Conservation (phyloP, 92 coral and sea anemone genomes). For the Pocillopora meandrina region DNA sequence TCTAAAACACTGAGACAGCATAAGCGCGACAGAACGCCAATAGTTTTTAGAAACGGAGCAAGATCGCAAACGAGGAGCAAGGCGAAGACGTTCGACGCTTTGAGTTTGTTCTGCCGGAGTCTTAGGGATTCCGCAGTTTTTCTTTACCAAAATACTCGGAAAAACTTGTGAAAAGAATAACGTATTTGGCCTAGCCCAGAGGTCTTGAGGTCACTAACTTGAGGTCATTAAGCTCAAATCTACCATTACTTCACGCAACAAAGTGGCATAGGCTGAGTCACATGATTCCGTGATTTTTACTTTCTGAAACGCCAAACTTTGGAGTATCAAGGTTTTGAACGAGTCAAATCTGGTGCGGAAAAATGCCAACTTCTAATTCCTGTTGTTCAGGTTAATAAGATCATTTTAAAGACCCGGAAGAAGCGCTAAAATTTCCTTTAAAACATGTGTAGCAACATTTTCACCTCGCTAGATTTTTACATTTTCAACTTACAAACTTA, state of each 20-base stretch:
- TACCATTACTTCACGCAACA: neutral
- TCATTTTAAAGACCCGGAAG: too few species aligned
- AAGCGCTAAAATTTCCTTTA: too few species aligned
- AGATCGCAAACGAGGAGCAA: too few species aligned
- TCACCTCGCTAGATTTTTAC: too few species aligned
- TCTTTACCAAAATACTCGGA: neutral
- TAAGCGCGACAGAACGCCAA: slow-evolving; percentile 20
- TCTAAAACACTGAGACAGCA: slow-evolving; percentile 6
- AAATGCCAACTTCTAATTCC: too few species aligned
- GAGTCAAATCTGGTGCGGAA: too few species aligned
- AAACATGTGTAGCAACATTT: too few species aligned
- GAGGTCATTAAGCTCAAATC: slow-evolving; percentile 4
- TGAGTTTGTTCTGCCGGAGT: neutral
- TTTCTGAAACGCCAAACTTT: neutral
- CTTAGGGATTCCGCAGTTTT: neutral
- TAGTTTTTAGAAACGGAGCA: neutral
- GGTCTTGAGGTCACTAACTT: neutral
- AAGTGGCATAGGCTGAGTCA: neutral
- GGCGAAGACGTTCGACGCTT: neutral
- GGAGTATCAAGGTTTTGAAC: too few species aligned
- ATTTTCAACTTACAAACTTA: too few species aligned
- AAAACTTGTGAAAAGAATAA: too few species aligned
- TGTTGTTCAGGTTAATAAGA: too few species aligned
- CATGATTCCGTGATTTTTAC: neutral
- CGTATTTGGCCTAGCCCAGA: too few species aligned